A percentile compares a stretch with the other conserved stretches of the same genome.
These are phyloP conservation scores for Xestia rhomboidea DNA, from an alignment of 2,888 invertebrate species.

Conservation along the genomic window DNA sequence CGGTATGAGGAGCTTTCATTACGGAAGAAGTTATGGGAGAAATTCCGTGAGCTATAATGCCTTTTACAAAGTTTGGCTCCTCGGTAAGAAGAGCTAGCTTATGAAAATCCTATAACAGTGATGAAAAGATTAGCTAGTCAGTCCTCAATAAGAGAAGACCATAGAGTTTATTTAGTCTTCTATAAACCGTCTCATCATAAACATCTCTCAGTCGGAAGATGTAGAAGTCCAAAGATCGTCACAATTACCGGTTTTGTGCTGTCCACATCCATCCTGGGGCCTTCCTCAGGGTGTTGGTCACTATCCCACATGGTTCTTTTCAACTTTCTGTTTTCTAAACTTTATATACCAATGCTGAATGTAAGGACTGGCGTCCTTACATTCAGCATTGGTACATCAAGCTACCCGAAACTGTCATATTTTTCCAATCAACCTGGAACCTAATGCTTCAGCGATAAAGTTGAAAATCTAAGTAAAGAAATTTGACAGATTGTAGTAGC, in stretches of 20 bases:
- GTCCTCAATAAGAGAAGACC: background rate
- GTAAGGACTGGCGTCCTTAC: too few species aligned
- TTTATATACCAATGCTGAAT: background rate
- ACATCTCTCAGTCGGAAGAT: background rate
- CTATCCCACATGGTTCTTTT: background rate
- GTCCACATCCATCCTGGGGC: too few species aligned
- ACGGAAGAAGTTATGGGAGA: background rate
- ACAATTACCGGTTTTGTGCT: background rate
- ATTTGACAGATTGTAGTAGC: too few species aligned
- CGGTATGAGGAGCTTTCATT: background rate
- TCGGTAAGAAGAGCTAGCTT: background rate
- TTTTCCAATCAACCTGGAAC: too few species aligned
- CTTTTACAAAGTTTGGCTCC: background rate
- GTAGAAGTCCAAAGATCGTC: background rate
- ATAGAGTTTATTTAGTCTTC: background rate
- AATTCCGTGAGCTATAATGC: background rate
- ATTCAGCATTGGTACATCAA: too few species aligned
- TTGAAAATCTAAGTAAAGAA: too few species aligned
- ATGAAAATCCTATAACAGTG: background rate
- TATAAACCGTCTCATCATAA: background rate
- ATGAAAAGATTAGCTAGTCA: too few species aligned
- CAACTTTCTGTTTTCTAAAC: background rate
- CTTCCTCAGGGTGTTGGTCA: background rate
- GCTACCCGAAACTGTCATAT: too few species aligned
- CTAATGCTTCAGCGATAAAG: too few species aligned